phyloP scores from a whole-genome alignment of 1,140 invertebrate genomes.

The Drosophila willistoni region DNA sequence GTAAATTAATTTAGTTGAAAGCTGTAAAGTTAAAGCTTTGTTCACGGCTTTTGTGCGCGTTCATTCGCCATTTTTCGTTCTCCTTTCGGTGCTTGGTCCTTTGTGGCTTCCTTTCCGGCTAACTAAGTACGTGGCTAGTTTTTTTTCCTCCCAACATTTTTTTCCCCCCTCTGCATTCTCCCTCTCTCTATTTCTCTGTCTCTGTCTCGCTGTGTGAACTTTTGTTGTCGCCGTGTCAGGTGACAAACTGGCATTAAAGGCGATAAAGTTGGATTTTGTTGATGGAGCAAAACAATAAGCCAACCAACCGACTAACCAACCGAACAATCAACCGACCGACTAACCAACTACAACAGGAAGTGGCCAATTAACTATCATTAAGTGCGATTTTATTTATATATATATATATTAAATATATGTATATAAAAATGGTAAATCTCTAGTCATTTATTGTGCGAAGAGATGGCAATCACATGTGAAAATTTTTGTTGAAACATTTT shows the following conservation, averaged over 20 bases:
- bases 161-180: neutral
- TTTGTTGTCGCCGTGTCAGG: slow-evolving; percentile 70
- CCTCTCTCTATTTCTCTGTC: neutral
- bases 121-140: slow-evolving; percentile 25
- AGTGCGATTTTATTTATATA: slow-evolving; percentile 62
- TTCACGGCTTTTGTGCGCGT: slow-evolving; percentile 44
- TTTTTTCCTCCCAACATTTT: no score
- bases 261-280: slow-evolving; percentile 59
- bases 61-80: neutral
- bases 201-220: slow-evolving; percentile 40
- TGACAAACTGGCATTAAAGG: slow-evolving; percentile 71
- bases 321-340: slow-evolving; percentile 1
- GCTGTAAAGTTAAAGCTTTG: slow-evolving; percentile 82
- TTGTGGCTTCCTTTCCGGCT: slow-evolving; percentile 1
- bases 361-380: slow-evolving; percentile 68
- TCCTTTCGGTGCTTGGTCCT: slow-evolving; percentile 18
- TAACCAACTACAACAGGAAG: slow-evolving; percentile 40
- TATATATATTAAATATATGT: slow-evolving; percentile 42
- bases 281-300: slow-evolving; percentile 29
- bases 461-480: slow-evolving; percentile 74
- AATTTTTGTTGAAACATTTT: slow-evolving; percentile 59
- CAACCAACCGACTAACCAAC: slow-evolving; percentile 15
- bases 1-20: slow-evolving; percentile 83
- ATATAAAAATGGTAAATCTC: slow-evolving; percentile 44
- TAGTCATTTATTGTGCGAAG: slow-evolving; percentile 22